Conservation (phyloP, 2,797 vertebrate genomes). For the Loriculus beryllinus region DNA sequence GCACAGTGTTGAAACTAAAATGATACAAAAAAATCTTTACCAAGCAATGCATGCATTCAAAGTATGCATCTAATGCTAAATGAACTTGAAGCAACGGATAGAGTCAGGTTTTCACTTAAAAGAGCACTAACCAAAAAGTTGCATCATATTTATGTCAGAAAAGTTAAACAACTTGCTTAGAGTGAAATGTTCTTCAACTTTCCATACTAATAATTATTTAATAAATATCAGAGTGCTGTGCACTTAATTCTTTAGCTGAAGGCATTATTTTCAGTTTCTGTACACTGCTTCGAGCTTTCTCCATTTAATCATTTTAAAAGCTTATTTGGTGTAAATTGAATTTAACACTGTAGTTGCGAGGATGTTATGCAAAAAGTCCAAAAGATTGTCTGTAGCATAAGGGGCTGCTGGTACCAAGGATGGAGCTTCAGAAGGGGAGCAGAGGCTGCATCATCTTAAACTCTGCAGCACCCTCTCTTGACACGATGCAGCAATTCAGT, state of each 20-base stretch:
- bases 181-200: constrained; percentile 43
- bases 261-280: constrained; percentile 33
- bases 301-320: constrained; percentile 58
- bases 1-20: background rate
- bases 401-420: background rate
- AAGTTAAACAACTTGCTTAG: background rate
- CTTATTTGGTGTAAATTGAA: constrained; percentile 58
- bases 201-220: constrained; percentile 67
- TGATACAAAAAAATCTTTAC: background rate
- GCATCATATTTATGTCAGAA: background rate
- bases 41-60: background rate
- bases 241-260: constrained; percentile 55
- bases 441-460: constrained; percentile 53
- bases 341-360: constrained; percentile 45
- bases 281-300: constrained; percentile 41
- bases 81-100: background rate
- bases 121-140: background rate
- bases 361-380: constrained; percentile 47
- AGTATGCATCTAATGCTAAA: background rate
- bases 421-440: background rate
- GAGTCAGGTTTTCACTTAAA: background rate
- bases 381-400: background rate
- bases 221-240: constrained; percentile 60
- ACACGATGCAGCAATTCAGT: background rate
- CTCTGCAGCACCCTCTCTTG: constrained; percentile 79